Conservation (phyloP, 2,113 vertebrate genomes). For the Prinia subflava region DNA sequence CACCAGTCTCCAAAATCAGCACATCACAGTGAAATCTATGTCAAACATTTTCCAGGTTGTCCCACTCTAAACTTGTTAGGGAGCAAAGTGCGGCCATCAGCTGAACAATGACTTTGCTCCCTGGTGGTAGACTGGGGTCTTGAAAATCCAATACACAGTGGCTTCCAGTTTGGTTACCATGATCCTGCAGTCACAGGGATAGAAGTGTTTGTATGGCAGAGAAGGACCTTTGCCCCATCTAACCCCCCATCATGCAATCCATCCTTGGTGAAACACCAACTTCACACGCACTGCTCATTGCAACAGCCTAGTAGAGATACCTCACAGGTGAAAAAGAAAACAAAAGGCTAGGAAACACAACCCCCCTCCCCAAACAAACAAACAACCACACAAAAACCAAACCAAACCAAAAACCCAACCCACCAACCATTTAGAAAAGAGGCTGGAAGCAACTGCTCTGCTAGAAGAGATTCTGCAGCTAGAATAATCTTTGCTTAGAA, state of each 20-base stretch:
- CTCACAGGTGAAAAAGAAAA: neutral
- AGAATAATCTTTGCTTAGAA: neutral
- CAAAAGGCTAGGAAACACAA: neutral
- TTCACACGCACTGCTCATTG: neutral
- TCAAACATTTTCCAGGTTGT: neutral
- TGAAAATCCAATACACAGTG: neutral
- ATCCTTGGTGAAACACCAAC: neutral
- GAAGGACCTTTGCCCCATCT: neutral
- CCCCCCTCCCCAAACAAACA: neutral
- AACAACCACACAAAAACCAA: neutral
- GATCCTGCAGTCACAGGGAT: neutral
- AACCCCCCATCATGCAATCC: neutral
- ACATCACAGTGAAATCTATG: neutral
- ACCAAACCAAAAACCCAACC: neutral
- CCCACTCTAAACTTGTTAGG: neutral
- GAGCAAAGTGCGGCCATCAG: neutral
- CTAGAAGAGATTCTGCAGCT: neutral
- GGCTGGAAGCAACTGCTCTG: neutral
- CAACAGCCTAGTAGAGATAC: neutral
- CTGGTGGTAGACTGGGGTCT: neutral
- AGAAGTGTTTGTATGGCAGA: neutral
- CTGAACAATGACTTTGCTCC: neutral
- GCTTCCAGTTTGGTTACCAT: neutral
- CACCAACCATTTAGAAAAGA: neutral
- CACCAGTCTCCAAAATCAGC: neutral